A percentile compares a stretch with the other conserved stretches of the same genome.
phyloP scores from a whole-genome alignment of 2,113 vertebrate species.

The Colossoma macropomum region DNA sequence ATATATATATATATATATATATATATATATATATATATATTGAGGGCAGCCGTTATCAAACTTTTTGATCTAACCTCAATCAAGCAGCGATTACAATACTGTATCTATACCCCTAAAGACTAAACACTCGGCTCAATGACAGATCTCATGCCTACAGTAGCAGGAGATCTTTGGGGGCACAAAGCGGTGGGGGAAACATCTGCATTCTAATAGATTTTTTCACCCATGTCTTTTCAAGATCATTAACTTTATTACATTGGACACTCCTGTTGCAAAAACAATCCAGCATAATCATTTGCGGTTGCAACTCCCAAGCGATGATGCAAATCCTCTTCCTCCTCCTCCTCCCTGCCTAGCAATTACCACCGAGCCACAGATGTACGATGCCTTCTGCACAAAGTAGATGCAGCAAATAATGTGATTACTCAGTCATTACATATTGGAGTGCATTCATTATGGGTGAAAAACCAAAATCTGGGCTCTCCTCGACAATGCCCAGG shows the following conservation, averaged over 20 bases:
- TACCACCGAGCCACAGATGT: slow-evolving; percentile 74
- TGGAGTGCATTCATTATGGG: slow-evolving; percentile 75
- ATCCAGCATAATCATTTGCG: slow-evolving; percentile 76
- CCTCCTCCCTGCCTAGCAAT: slow-evolving; percentile 69
- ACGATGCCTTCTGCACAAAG: slow-evolving; percentile 66
- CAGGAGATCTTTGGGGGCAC: slow-evolving; percentile 26
- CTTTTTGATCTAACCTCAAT: no score
- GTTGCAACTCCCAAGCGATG: slow-evolving; percentile 66
- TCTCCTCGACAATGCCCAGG: slow-evolving; percentile 69
- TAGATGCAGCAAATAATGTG: slow-evolving; percentile 75
- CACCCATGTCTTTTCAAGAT: slow-evolving; percentile 72
- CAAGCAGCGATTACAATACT: not conserved
- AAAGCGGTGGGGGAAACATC: slow-evolving; percentile 60
- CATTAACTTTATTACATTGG: slow-evolving; percentile 80
- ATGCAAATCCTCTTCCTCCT: slow-evolving; percentile 68
- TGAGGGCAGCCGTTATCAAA: no score
- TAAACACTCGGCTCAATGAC: not conserved
- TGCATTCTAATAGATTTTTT: slow-evolving; percentile 74
- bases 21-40: no score
- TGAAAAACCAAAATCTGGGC: slow-evolving; percentile 65
- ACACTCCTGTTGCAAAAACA: slow-evolving; percentile 79
- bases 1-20: no score
- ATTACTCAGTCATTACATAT: slow-evolving; percentile 78
- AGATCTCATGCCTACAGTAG: slow-evolving; percentile 32
- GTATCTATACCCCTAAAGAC: not conserved